phyloP scores from a whole-genome alignment of 2,888 invertebrate species.

The Miltochrista miniata region DNA sequence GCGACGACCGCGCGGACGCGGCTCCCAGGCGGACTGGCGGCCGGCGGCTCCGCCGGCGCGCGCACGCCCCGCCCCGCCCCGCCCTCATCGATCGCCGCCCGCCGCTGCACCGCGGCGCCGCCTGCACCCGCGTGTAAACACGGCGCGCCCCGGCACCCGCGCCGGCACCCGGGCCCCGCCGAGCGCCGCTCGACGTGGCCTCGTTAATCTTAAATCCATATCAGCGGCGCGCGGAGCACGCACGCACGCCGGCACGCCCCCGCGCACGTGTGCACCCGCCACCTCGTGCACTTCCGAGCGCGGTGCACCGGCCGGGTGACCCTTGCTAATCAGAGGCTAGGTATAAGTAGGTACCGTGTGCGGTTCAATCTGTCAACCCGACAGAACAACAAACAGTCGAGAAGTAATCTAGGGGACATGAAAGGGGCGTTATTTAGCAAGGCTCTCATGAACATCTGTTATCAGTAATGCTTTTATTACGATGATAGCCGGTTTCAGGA shows the following conservation, averaged over 20 bases:
- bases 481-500: conserved; percentile 10
- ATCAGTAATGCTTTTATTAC: conserved; percentile 9
- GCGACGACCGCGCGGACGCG: conserved; percentile 81
- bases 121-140: conserved; percentile 72
- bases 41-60: conserved; percentile 58
- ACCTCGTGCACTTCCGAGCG: conserved; percentile 6
- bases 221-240: conserved; percentile 58
- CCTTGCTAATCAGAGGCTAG: background rate
- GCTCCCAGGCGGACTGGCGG: conserved; percentile 77
- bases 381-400: conserved; percentile 16
- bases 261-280: conserved; percentile 27
- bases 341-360: background rate
- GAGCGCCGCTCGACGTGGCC: conserved; percentile 57
- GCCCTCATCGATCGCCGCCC: conserved; percentile 63
- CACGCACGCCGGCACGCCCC: conserved; percentile 55
- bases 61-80: conserved; percentile 56
- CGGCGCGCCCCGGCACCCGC: conserved; percentile 86
- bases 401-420: conserved; percentile 19
- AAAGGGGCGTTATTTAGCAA: conserved; percentile 25
- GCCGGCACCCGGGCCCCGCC: too few species aligned
- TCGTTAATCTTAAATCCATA: conserved; percentile 78
- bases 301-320: conserved; percentile 8
- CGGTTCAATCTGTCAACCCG: conserved; percentile 6
- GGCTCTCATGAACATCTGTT: conserved; percentile 22
- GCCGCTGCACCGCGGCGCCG: conserved; percentile 83